A percentile compares a stretch with the other conserved stretches of the same genome.
Conservation (phyloP, 2,113 vertebrate genomes). For the Rhea americana region DNA sequence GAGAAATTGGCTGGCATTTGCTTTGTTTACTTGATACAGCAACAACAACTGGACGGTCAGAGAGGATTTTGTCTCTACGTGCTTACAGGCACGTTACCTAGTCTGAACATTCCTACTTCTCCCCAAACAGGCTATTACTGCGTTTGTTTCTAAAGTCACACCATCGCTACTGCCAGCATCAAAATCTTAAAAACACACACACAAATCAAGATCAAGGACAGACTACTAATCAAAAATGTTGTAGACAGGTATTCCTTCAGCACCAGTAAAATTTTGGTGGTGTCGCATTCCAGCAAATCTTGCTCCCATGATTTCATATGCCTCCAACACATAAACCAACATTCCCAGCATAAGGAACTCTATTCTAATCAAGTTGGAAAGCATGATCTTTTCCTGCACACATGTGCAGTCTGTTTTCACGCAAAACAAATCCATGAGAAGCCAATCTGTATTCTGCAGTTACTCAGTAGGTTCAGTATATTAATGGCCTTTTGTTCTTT, state of each 20-base stretch:
- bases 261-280: not conserved
- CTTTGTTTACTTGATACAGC: not conserved
- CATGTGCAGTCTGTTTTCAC: no score
- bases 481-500: not conserved
- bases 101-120: not conserved
- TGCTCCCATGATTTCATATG: not conserved
- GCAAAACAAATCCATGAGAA: no score
- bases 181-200: not conserved
- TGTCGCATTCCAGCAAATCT: not conserved
- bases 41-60: not conserved
- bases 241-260: not conserved
- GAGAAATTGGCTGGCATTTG: not conserved
- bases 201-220: not conserved
- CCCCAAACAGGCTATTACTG: accelerated
- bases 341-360: not conserved
- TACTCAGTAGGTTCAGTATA: not conserved
- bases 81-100: not conserved
- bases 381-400: no score
- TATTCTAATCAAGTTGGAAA: not conserved
- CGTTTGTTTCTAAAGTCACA: not conserved
- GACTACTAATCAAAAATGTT: not conserved
- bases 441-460: not conserved
- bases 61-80: not conserved
- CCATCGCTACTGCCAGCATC: not conserved
- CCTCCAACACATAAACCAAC: not conserved